Base-by-base conservation (phyloP, 1,140 invertebrate species). In the Bombus sibiricus region DNA sequence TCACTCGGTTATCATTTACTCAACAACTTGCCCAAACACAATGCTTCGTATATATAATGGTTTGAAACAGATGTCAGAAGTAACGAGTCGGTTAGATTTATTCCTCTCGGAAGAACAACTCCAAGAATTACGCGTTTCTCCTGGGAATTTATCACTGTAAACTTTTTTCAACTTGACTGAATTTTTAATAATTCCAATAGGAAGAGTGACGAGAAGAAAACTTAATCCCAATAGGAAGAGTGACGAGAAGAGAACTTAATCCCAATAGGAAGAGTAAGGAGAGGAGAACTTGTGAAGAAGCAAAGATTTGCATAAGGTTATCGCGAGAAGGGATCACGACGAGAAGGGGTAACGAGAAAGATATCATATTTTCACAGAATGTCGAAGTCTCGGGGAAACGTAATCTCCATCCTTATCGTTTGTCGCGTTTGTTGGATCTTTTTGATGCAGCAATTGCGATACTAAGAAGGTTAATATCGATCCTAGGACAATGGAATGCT, bases 401-500 rank as follows among this genome's bases (percentile, higher is more conserved):
- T 37, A 74, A 39, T 22, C 41, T n/a, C 47, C 28, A n/a, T 13
- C 2, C 57, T 62, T 76, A n/a, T 76, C 28, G n/a, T 78, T 84
- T 57, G 64, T 39, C 12, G 28, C 43, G 28, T 43, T 41, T 32
- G 43, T 77, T 57, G 37, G 22, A n/a, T 59, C 47, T n/a, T n/a
- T 84, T 57, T 75, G 25, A 43, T 59, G 37, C 66, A n/a, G 37
- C 28, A 57, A 43, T 78, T 66, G 2, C 13, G 32, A 75, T 75
- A 62, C 39, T 82, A 76, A 53, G 81, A n/a, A 66, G 73, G 39
- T 76, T 76, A 66, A 3, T 76, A 76, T 66, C 72, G 75, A 59
- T 77, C 47, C 47, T 53, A 13, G n/a, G 43, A 43, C 13, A 25
- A 22, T 53, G 43, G 37, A 83, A 34, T 34, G 25, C n/a, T 83